A percentile compares a stretch with the other conserved stretches of the same genome.
These are phyloP conservation scores for Xylota sylvarum DNA, from an alignment of 2,888 invertebrate genomes.

Conservation along the genomic window DNA sequence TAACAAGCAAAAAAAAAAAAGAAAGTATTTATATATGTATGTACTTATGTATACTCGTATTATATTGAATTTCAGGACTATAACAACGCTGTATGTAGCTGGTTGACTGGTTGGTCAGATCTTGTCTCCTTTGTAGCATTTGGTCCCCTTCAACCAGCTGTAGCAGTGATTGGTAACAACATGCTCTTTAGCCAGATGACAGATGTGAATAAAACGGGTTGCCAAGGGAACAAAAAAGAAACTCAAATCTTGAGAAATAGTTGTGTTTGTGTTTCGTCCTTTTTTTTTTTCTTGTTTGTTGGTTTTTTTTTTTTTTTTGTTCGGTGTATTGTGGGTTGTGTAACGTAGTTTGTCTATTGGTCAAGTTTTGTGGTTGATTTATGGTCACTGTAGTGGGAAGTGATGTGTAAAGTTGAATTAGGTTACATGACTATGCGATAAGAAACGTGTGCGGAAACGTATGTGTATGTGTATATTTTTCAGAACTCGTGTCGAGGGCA, in stretches of 20 bases:
- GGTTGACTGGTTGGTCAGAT: slow-evolving; percentile 90
- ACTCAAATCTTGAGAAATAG: slow-evolving; percentile 20
- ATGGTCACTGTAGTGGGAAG: slow-evolving; percentile 53
- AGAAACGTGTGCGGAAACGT: not conserved
- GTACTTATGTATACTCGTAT: not conserved
- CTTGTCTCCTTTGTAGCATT: slow-evolving; percentile 86
- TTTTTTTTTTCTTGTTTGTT: slow-evolving; percentile 29
- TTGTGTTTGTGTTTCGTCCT: slow-evolving; percentile 31
- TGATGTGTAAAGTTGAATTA: slow-evolving; percentile 57
- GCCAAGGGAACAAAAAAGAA: slow-evolving; percentile 20
- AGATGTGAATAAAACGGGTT: slow-evolving; percentile 66
- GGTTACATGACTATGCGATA: slow-evolving; percentile 38
- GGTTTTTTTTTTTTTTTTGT: not conserved
- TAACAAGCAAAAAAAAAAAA: slow-evolving; percentile 17
- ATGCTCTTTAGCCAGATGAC: slow-evolving; percentile 65
- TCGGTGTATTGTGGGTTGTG: not conserved
- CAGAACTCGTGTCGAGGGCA: slow-evolving; percentile 13
- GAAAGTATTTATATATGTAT: not conserved
- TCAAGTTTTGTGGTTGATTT: slow-evolving; percentile 66
- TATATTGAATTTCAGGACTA: slow-evolving; percentile 35
- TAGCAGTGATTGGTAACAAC: slow-evolving; percentile 86
- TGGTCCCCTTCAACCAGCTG: slow-evolving; percentile 93
- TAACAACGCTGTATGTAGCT: slow-evolving; percentile 87
- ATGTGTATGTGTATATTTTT: too few species aligned
- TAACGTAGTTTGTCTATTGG: slow-evolving; percentile 34